A percentile compares a stretch with the other conserved stretches of the same genome.
These are phyloP conservation scores for Dendronephthya gigantea DNA, from an alignment of 64 coral and sea anemone species.

Conservation along the genomic window DNA sequence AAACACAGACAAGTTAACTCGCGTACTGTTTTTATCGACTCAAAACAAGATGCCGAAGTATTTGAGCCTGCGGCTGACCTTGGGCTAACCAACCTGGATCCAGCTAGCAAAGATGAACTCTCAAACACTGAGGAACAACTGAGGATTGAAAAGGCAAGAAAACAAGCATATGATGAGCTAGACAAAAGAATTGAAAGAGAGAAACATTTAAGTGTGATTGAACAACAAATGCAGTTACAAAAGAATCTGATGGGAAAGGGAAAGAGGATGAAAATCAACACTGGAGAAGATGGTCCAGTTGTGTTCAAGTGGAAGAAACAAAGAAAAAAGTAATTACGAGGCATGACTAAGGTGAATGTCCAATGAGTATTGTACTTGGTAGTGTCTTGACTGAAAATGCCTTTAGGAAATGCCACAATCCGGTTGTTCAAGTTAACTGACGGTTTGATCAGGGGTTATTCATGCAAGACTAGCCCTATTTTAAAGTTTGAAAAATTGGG, in stretches of 20 bases:
- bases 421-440: background rate
- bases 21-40: slow-evolving; percentile 81
- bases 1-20: slow-evolving; percentile 40
- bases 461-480: too few relatives aligned
- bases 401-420: background rate
- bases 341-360: background rate
- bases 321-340: background rate
- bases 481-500: too few relatives aligned
- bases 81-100: background rate
- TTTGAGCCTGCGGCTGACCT: background rate
- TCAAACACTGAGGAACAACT: background rate
- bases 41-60: slow-evolving; percentile 56
- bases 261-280: background rate
- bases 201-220: slow-evolving; percentile 47
- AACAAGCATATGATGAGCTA: slow-evolving; percentile 60
- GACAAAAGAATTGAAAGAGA: slow-evolving; percentile 81
- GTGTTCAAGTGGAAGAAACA: slow-evolving; percentile 6
- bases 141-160: slow-evolving; percentile 71
- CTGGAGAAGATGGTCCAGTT: background rate
- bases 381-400: too few relatives aligned
- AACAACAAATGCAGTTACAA: slow-evolving; percentile 53
- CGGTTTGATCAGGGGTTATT: too few relatives aligned
- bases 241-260: slow-evolving; percentile 79
- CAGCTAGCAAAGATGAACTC: background rate
- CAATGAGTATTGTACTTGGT: background rate